These are phyloP conservation scores for Tolmerus cingulatus DNA, from an alignment of 2,888 invertebrate genomes.

Conservation along the genomic window DNA sequence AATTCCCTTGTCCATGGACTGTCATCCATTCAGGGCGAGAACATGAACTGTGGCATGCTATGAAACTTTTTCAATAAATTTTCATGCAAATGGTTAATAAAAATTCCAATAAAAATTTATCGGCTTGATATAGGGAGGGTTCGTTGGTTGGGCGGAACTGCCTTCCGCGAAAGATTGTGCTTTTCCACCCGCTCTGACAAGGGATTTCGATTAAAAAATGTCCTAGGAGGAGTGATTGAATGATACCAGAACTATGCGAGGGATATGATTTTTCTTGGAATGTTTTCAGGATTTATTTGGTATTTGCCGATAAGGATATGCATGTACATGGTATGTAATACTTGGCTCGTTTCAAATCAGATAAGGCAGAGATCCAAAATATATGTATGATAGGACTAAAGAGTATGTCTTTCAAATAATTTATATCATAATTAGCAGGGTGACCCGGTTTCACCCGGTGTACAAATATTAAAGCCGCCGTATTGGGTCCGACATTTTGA, in stretches of 20 bases:
- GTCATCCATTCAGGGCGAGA: neutral
- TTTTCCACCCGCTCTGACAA: neutral
- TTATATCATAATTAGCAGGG: too few species aligned
- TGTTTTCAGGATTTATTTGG: neutral
- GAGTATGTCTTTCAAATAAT: too few species aligned
- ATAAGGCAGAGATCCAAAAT: neutral
- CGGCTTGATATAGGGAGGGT: neutral
- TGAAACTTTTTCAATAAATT: conserved; percentile 32
- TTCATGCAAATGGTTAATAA: conserved; percentile 37
- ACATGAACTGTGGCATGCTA: neutral
- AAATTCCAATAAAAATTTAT: conserved; percentile 41
- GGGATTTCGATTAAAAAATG: conserved; percentile 21
- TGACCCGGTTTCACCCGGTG: too few species aligned
- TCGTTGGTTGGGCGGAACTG: neutral
- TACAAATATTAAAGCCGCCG: too few species aligned
- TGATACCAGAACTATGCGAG: neutral
- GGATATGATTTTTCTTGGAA: neutral
- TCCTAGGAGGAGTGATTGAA: neutral
- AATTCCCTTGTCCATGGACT: neutral
- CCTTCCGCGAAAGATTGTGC: neutral
- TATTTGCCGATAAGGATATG: neutral
- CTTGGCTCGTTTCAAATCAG: neutral
- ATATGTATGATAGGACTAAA: neutral
- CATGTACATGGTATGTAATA: neutral
- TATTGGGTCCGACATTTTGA: too few species aligned